phyloP scores from a whole-genome alignment of 2,888 invertebrate species.

The Conus canariensis region DNA sequence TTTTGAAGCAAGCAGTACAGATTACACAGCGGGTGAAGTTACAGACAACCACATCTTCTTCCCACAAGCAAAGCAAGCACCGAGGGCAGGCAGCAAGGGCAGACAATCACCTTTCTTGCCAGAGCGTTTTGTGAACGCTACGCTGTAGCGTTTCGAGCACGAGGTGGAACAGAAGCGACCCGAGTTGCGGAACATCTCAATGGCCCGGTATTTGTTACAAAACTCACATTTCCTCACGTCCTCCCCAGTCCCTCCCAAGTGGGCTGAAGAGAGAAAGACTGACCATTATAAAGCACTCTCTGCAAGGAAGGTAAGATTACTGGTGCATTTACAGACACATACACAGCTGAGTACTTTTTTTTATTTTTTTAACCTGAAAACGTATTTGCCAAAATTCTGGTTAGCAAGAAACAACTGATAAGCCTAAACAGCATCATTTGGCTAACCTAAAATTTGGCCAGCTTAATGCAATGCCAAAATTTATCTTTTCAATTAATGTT shows the following conservation, averaged over 20 bases:
- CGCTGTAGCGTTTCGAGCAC: constrained; percentile 84
- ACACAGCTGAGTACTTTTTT: no score
- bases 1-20: no score
- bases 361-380: no score
- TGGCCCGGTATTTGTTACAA: constrained; percentile 85
- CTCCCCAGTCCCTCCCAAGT: constrained; percentile 32
- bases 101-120: constrained; percentile 50
- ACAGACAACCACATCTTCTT: background rate
- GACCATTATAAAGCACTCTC: background rate
- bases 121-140: constrained; percentile 77
- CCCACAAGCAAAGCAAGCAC: background rate
- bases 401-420: no score
- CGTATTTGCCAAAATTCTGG: no score
- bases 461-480: no score
- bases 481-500: no score
- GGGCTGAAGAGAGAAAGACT: constrained; percentile 33
- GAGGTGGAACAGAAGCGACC: constrained; percentile 86
- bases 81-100: background rate
- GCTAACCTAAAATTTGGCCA: no score
- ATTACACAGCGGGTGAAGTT: background rate
- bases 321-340: no score
- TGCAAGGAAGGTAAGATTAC: no score
- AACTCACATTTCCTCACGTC: constrained; percentile 83
- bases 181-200: constrained; percentile 86
- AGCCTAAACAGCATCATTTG: no score